A percentile compares a stretch with the other conserved stretches of the same genome.
phyloP scores from a whole-genome alignment of 2,797 vertebrate genomes.

The Pyrocephalus nanus region DNA sequence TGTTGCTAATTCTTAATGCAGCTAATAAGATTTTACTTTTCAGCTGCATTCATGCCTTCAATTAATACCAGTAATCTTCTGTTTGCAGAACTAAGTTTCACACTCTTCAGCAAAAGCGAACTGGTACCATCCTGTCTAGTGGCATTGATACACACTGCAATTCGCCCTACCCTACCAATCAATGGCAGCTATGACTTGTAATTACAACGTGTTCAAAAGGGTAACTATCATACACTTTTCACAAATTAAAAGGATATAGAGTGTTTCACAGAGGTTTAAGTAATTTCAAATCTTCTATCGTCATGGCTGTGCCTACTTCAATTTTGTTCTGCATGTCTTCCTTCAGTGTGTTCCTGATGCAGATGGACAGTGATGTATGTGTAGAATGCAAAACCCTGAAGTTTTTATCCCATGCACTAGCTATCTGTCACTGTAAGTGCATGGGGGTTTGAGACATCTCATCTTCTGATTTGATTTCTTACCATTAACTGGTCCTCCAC shows the following conservation, averaged over 20 bases:
- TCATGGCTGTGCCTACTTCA: neutral
- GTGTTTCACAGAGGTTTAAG: neutral
- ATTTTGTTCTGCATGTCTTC: neutral
- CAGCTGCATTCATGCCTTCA: conserved; percentile 17
- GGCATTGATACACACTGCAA: neutral
- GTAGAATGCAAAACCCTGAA: neutral
- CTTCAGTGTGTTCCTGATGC: neutral
- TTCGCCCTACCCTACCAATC: neutral
- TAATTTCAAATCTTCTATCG: neutral
- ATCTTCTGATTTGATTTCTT: neutral
- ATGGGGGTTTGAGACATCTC: neutral
- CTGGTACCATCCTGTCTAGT: neutral
- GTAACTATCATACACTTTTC: neutral
- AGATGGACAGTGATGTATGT: neutral
- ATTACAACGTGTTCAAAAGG: neutral
- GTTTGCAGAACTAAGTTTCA: conserved; percentile 28
- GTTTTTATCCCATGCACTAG: neutral
- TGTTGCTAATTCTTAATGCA: conserved; percentile 38
- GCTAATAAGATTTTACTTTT: conserved; percentile 51
- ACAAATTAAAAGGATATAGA: neutral
- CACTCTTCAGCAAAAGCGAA: neutral
- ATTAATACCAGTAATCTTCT: conserved; percentile 30
- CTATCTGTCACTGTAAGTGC: neutral
- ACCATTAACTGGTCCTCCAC: neutral
- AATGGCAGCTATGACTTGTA: neutral